Evolutionary conservation across 2,888 invertebrate genomes (phyloP), one percentile per base, ranked within the genome.

Genomic region (Heliconius cydno): DNA sequence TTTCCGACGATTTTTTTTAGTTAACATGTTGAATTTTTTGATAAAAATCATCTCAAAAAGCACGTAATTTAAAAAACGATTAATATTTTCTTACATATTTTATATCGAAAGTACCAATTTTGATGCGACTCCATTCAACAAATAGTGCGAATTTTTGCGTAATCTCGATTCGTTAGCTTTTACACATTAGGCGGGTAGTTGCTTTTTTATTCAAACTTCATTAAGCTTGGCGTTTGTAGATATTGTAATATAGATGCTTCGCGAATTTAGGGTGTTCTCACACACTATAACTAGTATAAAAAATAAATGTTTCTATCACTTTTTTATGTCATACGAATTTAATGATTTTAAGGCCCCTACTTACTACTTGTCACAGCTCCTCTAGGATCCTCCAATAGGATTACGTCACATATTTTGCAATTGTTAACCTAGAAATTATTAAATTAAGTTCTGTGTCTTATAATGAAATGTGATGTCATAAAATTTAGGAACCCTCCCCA

Each of bases 191-290:
- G 84, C 85, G 85, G 84, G 87, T 85, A 86, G 85, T 83, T 85
- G 88, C 89, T 90, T 89, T 88, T 89, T 74, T 75, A 77, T 79
- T 79, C 38, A 75, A 63, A 77, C 65, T 79, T 76, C 63, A 88
- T 88, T 89, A 89, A 90, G 92, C 92, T 92, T 92, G 86, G 92
- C 92, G 41, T 90, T 84, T 92, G 92, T 92, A 92, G 92, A 92
- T 92, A 92, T 86, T 91, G 89, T 91, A 85, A 86, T 85, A 82
- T 82, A 80, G 84, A 65, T 15, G 78, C 77, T 78, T 78, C 66
- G 78, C 57, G 3, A 22, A 28, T 73, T 78, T 78, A 66, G 78
- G 78, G 73, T 73, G 22, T 66, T 78, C 66, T 66, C 72, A 78
- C 78, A 67, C 77, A 7, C 71, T 3, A 19, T 80, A 82, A 80